Conservation (phyloP, 2,888 invertebrate species). For the Prosapia bicincta region DNA sequence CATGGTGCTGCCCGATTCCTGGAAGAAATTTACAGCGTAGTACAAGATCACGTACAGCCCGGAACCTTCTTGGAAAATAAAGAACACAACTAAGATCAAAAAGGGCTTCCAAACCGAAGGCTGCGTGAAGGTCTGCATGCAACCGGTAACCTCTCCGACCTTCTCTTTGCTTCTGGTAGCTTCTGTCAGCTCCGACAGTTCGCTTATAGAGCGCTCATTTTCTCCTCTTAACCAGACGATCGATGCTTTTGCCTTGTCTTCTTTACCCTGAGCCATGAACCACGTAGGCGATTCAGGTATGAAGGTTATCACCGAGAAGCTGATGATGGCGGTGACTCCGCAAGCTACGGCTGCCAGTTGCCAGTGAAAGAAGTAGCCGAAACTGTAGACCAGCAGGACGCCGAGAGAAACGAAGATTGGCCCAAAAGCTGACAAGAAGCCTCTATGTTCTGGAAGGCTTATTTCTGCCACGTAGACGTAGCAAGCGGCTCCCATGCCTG, state of each 20-base stretch:
- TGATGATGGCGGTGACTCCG: constrained; percentile 55
- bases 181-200: constrained; percentile 58
- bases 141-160: constrained; percentile 42
- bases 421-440: constrained; percentile 64
- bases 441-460: constrained; percentile 63
- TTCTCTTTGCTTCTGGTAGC: constrained; percentile 39
- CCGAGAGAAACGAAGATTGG: constrained; percentile 69
- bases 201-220: constrained; percentile 58
- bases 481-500: constrained; percentile 66
- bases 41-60: constrained; percentile 70
- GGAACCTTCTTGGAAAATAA: constrained; percentile 66
- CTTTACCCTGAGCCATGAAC: constrained; percentile 58
- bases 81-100: constrained; percentile 59
- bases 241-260: constrained; percentile 57
- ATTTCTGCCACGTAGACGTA: constrained; percentile 68
- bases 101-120: constrained; percentile 65
- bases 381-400: constrained; percentile 63
- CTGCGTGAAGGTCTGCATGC: constrained; percentile 48
- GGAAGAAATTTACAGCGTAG: constrained; percentile 68
- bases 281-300: constrained; percentile 69
- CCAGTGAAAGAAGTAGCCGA: constrained; percentile 66
- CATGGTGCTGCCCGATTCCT: constrained; percentile 60
- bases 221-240: constrained; percentile 64
- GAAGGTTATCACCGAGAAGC: constrained; percentile 57
- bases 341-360: constrained; percentile 52